phyloP scores from a whole-genome alignment of 2,888 invertebrate species.

The Chrysotoxum bicinctum region DNA sequence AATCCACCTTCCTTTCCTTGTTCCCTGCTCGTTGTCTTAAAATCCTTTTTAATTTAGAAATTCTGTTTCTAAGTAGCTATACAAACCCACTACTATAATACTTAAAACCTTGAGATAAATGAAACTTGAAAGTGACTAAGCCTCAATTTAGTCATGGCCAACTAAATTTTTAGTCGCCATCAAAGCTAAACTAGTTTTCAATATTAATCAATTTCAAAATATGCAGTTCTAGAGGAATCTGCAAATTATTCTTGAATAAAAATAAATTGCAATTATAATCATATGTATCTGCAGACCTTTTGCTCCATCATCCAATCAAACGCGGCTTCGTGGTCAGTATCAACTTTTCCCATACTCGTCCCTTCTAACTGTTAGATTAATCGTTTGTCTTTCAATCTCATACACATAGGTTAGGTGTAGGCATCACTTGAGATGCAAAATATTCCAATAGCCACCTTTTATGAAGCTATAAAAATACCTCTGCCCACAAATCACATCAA shows the following conservation, averaged over 20 bases:
- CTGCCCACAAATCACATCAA: slow-evolving; percentile 31
- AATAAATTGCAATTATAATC: neutral
- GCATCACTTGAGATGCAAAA: neutral
- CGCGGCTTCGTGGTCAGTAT: neutral
- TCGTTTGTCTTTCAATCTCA: neutral
- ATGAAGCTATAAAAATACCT: neutral
- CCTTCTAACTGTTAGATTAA: neutral
- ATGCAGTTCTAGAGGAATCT: neutral
- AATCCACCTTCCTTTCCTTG: no score
- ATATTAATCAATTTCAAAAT: neutral
- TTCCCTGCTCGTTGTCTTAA: no score
- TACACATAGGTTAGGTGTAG: neutral
- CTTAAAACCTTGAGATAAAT: no score
- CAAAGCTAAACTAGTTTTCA: neutral
- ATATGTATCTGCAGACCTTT: neutral
- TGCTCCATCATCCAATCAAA: neutral
- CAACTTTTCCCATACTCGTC: neutral
- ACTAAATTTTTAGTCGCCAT: neutral
- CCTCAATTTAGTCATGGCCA: no score
- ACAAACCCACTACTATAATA: no score
- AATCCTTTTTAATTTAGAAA: no score
- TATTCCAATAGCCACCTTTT: neutral
- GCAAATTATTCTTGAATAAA: neutral
- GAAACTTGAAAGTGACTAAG: no score
- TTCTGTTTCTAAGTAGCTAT: no score